A percentile compares a stretch with the other conserved stretches of the same genome.
Conservation (phyloP, 2,113 vertebrate genomes). For the Sebastes fasciatus region DNA sequence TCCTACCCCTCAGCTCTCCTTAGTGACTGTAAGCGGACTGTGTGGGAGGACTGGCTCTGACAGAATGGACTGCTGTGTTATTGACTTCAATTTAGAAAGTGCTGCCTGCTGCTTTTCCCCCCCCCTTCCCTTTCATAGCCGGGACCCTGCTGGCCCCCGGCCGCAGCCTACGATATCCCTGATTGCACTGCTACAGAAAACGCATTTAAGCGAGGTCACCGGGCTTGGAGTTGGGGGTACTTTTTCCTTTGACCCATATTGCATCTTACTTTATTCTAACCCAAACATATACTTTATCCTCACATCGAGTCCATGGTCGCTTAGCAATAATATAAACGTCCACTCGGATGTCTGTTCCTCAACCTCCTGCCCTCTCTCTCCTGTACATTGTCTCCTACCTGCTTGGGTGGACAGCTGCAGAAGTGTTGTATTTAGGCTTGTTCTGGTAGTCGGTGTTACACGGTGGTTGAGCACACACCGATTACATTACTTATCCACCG, state of each 20-base stretch:
- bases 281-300: neutral
- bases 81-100: constrained; percentile 85
- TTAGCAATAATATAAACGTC: constrained; percentile 40
- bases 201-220: constrained; percentile 69
- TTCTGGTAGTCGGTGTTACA: too few relatives aligned
- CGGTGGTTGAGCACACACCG: too few relatives aligned
- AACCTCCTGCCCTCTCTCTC: constrained; percentile 21
- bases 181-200: constrained; percentile 73
- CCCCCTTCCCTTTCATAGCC: constrained; percentile 47
- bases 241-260: constrained; percentile 33
- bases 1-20: constrained; percentile 61
- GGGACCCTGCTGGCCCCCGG: constrained; percentile 54
- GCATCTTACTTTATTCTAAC: neutral
- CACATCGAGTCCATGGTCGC: constrained; percentile 1
- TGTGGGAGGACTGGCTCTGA: constrained; percentile 73
- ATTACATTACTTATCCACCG: too few relatives aligned
- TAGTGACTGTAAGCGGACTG: constrained; percentile 59
- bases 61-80: constrained; percentile 77
- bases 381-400: constrained; percentile 25
- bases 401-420: constrained; percentile 48
- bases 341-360: constrained; percentile 49
- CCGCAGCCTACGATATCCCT: constrained; percentile 64
- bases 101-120: constrained; percentile 66
- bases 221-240: constrained; percentile 15
- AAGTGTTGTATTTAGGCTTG: constrained; percentile 11